Percentiles rank a stretch among this genome's conserved stretches.
These are phyloP conservation scores for Cottoperca gobio DNA, from an alignment of 2,797 vertebrate genomes.

Conservation along the genomic window DNA sequence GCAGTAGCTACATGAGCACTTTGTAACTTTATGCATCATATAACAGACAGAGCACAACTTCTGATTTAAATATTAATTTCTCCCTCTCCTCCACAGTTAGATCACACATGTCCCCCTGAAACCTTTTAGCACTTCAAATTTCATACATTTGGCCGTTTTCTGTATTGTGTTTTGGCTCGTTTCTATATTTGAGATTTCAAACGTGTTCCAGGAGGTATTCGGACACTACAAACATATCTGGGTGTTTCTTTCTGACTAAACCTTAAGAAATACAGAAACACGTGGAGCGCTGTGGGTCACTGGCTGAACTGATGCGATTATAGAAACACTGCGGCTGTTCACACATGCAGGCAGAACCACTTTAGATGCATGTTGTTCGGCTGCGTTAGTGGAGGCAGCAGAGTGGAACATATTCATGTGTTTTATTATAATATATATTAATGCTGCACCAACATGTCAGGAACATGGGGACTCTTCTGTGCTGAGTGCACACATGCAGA, in stretches of 20 bases:
- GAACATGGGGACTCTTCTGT: neutral
- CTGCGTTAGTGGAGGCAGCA: conserved; percentile 16
- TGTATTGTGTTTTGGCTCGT: neutral
- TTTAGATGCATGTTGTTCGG: neutral
- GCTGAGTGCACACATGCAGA: neutral
- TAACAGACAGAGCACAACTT: conserved; percentile 16
- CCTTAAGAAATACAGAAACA: too few relatives aligned
- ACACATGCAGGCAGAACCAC: neutral
- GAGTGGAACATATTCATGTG: conserved; percentile 18
- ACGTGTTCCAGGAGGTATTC: neutral
- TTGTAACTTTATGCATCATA: conserved; percentile 34
- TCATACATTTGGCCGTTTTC: neutral
- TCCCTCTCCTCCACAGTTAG: conserved; percentile 1
- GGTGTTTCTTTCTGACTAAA: neutral
- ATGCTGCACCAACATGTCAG: conserved; percentile 21
- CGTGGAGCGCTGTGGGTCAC: neutral
- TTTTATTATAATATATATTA: conserved; percentile 40
- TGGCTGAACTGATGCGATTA: conserved; percentile 5
- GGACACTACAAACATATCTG: neutral
- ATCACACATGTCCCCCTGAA: conserved; percentile 26
- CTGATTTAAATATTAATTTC: conserved; percentile 66
- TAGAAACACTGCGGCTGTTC: conserved; percentile 1
- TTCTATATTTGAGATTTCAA: neutral
- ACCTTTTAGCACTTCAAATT: neutral
- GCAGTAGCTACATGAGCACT: conserved; percentile 31